These are phyloP conservation scores for Ferdinandea cuprea DNA, from an alignment of 2,888 invertebrate species.

Conservation along the genomic window DNA sequence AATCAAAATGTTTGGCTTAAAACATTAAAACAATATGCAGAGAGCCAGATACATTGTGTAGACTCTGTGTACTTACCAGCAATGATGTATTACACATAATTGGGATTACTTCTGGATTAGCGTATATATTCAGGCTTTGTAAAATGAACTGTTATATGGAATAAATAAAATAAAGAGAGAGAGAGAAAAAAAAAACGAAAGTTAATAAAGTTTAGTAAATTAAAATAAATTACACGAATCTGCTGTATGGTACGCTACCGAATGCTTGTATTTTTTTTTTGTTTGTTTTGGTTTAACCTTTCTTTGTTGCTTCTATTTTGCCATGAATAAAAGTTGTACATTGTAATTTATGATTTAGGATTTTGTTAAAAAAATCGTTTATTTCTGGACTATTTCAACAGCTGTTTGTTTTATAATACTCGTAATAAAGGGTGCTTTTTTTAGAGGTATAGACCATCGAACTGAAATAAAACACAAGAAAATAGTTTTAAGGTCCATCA, in stretches of 20 bases:
- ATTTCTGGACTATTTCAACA: too few species aligned
- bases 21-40: slow-evolving; percentile 15
- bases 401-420: too few species aligned
- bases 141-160: slow-evolving; percentile 60
- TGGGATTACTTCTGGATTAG: slow-evolving; percentile 68
- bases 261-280: neutral
- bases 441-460: too few species aligned
- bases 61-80: slow-evolving; percentile 50
- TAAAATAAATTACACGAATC: neutral
- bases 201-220: slow-evolving; percentile 10
- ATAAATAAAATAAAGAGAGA: slow-evolving; percentile 30
- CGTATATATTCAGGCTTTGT: slow-evolving; percentile 65
- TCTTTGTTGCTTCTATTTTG: too few species aligned
- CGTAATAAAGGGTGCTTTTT: too few species aligned
- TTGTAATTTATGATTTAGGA: neutral
- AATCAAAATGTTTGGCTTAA: slow-evolving; percentile 31
- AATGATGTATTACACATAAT: slow-evolving; percentile 66
- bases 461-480: too few species aligned
- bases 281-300: too few species aligned
- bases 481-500: too few species aligned
- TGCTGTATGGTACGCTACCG: slow-evolving; percentile 31
- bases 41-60: neutral
- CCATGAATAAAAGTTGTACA: slow-evolving; percentile 22
- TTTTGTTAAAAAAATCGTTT: neutral
- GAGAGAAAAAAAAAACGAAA: slow-evolving; percentile 30